Evolutionary conservation across 2,113 vertebrate species (phyloP), one percentile per base, ranked within the genome.

Genomic region (Archocentrus centrarchus): DNA sequence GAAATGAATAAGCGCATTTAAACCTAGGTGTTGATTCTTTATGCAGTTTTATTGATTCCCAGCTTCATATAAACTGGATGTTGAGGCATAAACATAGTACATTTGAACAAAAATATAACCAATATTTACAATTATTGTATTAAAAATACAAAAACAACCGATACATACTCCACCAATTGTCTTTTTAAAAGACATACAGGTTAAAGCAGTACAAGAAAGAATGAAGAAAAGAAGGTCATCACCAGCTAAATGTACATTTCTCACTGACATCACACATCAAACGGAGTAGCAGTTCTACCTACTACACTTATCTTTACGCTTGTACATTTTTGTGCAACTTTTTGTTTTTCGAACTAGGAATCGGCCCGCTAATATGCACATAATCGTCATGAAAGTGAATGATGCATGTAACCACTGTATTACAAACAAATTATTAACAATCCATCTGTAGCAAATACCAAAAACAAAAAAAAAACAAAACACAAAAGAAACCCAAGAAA

Each of bases 61-160:
- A 98, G 98, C 97, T 97, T 97, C 96, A 93, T 98, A 98, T 97
- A 97, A 98, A 97, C 97, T 97, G 97, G 98, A 97, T 97, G 97
- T 98, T 98, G 97, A 99, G 97, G 98, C 98, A 99, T 99, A 98
- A 99, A 99, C 98, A 98, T 99, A 97, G 97, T 98, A 99, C 98
- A 98, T 99, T 99, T 99, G 97, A 99, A 99, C 98, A 99, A 99
- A 99, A 99, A 99, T 99, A 99, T 97, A 99, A 99, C 98, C 98
- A 97, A 97, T 99, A 99, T 99, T 97, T 99, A 99, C 98, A 99
- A 99, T 99, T 99, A 97, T 99, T 98, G 97, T 99, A 99, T 99
- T 99, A 98, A 99, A 99, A 99, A 99, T 99, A 99, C 98, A 99
- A 99, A 98, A 97, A 99, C 96, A 97, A 98, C 96, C 90, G 96